phyloP scores from a whole-genome alignment of 30 jellyfish, hydroid and myxozoan genomes.

The Hydractinia echinata region DNA sequence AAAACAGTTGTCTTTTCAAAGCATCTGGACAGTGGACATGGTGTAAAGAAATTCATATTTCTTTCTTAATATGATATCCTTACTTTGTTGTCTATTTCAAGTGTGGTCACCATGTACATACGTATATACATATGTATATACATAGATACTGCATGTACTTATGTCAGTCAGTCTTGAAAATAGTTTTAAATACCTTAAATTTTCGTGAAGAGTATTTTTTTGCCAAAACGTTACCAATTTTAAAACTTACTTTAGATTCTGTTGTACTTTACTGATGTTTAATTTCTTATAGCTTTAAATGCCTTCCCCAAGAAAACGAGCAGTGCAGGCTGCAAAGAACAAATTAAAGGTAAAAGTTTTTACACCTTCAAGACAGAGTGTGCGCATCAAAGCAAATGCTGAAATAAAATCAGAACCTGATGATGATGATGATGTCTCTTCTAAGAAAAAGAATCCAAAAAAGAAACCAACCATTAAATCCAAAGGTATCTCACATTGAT shows the following conservation, averaged over 20 bases:
- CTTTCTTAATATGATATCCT: too few relatives aligned
- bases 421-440: conserved; percentile 6
- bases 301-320: conserved; percentile 38
- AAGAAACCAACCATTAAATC: neutral
- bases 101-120: too few relatives aligned
- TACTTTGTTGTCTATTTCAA: too few relatives aligned
- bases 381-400: conserved; percentile 26
- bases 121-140: too few relatives aligned
- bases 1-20: too few relatives aligned
- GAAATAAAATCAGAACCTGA: neutral
- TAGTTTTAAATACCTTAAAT: too few relatives aligned
- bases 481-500: neutral
- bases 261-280: neutral
- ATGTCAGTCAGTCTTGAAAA: too few relatives aligned
- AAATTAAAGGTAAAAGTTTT: conserved; percentile 24
- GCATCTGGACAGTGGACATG: too few relatives aligned
- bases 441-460: neutral
- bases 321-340: conserved; percentile 26
- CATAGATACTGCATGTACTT: too few relatives aligned
- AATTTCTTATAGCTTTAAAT: neutral
- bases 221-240: too few relatives aligned
- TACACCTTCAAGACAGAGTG: conserved; percentile 29
- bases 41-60: too few relatives aligned
- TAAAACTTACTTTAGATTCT: neutral
- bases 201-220: too few relatives aligned